phyloP scores from a whole-genome alignment of 2,888 invertebrate genomes.

The Pseudococcus jackbeardsleyi region DNA sequence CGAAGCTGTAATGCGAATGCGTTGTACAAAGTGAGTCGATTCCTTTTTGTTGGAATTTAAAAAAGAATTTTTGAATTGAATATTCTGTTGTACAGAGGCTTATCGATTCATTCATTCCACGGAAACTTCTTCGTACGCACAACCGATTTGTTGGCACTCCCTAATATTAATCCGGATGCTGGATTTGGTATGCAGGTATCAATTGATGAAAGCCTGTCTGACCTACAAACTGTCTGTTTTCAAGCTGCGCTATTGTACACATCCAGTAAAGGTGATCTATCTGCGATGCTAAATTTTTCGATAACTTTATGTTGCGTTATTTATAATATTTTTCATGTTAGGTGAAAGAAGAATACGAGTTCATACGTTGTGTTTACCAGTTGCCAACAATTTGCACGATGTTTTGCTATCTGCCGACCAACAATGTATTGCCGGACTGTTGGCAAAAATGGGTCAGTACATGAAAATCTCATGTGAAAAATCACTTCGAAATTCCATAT shows the following conservation, averaged over 20 bases:
- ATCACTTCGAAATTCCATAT: background rate
- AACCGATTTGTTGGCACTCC: conserved; percentile 93
- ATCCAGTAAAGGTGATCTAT: conserved; percentile 82
- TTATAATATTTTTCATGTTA: conserved; percentile 68
- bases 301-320: background rate
- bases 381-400: conserved; percentile 86
- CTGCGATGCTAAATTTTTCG: background rate
- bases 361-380: conserved; percentile 95
- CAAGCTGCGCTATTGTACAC: conserved; percentile 98
- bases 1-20: conserved; percentile 97
- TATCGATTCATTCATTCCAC: conserved; percentile 97
- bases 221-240: conserved; percentile 91
- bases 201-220: conserved; percentile 91
- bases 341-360: conserved; percentile 97
- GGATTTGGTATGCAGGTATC: conserved; percentile 98
- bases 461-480: background rate
- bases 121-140: conserved; percentile 99
- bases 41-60: background rate
- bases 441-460: conserved; percentile 93
- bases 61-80: background rate
- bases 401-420: conserved; percentile 92
- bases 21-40: conserved; percentile 83
- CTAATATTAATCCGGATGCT: conserved; percentile 98
- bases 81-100: conserved; percentile 74
- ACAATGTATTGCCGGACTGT: conserved; percentile 90